A percentile compares a stretch with the other conserved stretches of the same genome.
Conservation (phyloP, 1,140 invertebrate species). For the Drosophila ananassae region DNA sequence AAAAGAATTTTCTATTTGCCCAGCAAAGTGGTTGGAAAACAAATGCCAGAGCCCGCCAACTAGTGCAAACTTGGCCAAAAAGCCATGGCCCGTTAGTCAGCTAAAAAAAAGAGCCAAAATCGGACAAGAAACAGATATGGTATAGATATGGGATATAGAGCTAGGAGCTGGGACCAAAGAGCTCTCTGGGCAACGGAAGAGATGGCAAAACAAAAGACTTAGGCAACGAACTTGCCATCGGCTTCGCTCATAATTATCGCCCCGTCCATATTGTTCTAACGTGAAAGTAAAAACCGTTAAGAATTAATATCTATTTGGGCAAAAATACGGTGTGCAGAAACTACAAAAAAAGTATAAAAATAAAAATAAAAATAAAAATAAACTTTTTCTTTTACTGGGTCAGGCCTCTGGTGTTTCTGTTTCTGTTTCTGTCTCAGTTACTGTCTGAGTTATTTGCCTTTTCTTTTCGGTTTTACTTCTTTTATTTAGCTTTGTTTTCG, state of each 20-base stretch:
- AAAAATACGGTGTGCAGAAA: constrained; percentile 37
- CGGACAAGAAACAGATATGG: constrained; percentile 6
- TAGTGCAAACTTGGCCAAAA: constrained; percentile 56
- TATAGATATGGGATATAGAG: constrained; percentile 30
- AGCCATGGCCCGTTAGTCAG: constrained; percentile 57
- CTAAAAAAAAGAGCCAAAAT: constrained; percentile 15
- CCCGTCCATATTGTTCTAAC: constrained; percentile 80
- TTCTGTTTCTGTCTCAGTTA: constrained; percentile 44
- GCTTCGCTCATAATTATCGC: constrained; percentile 73
- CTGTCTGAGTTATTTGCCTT: constrained; percentile 49
- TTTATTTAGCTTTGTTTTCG: constrained; percentile 31
- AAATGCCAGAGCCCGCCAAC: constrained; percentile 32
- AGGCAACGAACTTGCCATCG: constrained; percentile 62
- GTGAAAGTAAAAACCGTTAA: constrained; percentile 82
- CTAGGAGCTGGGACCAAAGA: neutral
- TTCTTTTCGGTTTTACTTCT: constrained; percentile 38
- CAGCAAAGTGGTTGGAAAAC: constrained; percentile 35
- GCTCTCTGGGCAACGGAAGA: constrained; percentile 45
- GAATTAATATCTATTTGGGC: constrained; percentile 77
- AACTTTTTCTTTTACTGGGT: constrained; percentile 82
- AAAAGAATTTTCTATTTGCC: constrained; percentile 61
- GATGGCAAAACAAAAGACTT: constrained; percentile 64
- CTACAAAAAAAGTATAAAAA: constrained; percentile 15
- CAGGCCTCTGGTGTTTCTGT: constrained; percentile 37
- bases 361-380: constrained; percentile 38